phyloP scores from a whole-genome alignment of 2,797 vertebrate species.

The Onychomys leucogaster region DNA sequence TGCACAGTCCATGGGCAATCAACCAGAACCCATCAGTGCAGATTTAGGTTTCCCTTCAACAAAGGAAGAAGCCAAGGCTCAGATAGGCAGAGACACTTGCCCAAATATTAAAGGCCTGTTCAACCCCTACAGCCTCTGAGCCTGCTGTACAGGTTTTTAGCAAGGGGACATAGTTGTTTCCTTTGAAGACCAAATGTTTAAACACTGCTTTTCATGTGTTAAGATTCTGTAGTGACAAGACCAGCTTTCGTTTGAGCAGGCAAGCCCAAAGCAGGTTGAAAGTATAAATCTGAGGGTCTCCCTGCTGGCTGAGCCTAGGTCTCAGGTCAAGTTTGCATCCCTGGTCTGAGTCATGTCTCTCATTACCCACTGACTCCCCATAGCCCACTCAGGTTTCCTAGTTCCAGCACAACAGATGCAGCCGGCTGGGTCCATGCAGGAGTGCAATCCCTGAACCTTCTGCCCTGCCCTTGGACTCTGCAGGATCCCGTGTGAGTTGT shows the following conservation, averaged over 20 bases:
- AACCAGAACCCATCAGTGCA: accelerated
- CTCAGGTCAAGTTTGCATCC: not conserved
- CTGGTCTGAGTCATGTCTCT: not conserved
- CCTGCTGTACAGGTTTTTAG: not conserved
- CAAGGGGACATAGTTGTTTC: not conserved
- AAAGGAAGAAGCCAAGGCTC: accelerated
- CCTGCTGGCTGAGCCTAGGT: no score
- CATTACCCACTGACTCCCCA: accelerated
- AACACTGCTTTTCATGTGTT: not conserved
- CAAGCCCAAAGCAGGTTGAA: not conserved
- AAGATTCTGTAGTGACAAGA: not conserved
- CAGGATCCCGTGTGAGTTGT: not conserved
- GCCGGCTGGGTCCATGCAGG: no score
- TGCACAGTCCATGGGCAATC: accelerated
- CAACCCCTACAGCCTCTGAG: not conserved
- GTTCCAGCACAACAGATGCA: not conserved
- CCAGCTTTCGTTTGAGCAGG: no score
- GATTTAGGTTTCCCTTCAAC: not conserved
- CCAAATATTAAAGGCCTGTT: no score
- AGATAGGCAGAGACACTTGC: not conserved
- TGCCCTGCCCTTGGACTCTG: not conserved
- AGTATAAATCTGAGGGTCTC: not conserved
- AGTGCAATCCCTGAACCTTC: not conserved
- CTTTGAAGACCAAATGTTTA: not conserved
- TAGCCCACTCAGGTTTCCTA: accelerated